phyloP scores from a whole-genome alignment of 37 sponge, comb jelly and placozoan species.

The Dysidea cf. avara region DNA sequence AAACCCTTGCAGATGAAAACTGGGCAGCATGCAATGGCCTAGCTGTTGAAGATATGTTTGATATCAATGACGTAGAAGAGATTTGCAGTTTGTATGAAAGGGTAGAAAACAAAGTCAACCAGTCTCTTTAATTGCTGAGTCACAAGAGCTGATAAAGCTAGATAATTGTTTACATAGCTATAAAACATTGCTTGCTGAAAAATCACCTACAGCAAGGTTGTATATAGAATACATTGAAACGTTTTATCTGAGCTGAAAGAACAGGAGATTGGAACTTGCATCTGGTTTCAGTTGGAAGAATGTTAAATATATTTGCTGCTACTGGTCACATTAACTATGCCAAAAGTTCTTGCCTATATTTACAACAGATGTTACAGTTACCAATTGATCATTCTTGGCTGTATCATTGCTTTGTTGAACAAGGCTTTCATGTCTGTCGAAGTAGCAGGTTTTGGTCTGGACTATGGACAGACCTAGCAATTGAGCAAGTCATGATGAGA shows the following conservation, averaged over 20 bases:
- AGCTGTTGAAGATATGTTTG: slow-evolving; percentile 6
- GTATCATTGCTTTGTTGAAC: too few species aligned
- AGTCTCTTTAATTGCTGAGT: neutral
- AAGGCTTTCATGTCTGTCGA: too few species aligned
- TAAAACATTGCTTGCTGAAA: slow-evolving; percentile 30
- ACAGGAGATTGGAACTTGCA: too few species aligned
- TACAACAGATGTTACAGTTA: slow-evolving; percentile 36
- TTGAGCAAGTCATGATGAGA: too few species aligned
- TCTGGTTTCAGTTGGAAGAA: too few species aligned
- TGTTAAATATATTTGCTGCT: too few species aligned
- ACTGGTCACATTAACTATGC: too few species aligned
- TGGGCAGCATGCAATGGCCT: neutral
- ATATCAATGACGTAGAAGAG: slow-evolving; percentile 23
- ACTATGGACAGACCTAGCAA: too few species aligned
- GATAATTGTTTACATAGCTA: slow-evolving; percentile 12
- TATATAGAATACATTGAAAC: slow-evolving; percentile 37
- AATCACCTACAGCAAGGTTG: slow-evolving; percentile 23
- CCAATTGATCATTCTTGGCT: too few species aligned
- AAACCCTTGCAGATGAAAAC: too few species aligned
- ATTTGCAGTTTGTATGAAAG: slow-evolving; percentile 15
- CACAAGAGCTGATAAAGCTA: slow-evolving; percentile 7
- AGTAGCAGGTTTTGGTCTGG: too few species aligned
- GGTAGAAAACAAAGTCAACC: slow-evolving; percentile 9
- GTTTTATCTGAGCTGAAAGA: too few species aligned
- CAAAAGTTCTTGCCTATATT: slow-evolving; percentile 30